These are phyloP conservation scores for Borostomias antarcticus DNA, from an alignment of 2,797 vertebrate species.

Conservation along the genomic window DNA sequence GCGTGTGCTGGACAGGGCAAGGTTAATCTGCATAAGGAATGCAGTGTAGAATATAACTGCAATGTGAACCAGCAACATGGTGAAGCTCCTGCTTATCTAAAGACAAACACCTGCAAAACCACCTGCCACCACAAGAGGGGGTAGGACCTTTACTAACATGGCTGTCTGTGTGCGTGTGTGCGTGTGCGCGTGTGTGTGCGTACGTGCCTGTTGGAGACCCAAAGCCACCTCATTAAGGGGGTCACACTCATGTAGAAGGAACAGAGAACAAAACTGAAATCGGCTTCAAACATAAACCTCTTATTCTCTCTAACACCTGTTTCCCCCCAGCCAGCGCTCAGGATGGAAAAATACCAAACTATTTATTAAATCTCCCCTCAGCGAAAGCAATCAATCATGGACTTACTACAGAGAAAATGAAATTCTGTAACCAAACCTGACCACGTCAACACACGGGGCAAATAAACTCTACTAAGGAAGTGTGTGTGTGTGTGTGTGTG, in stretches of 20 bases:
- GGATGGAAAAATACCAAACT: constrained; percentile 56
- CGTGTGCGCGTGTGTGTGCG: constrained; percentile 15
- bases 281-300: constrained; percentile 71
- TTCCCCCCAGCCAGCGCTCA: constrained; percentile 65
- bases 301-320: constrained; percentile 62
- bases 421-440: constrained; percentile 13
- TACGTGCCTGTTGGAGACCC: not conserved
- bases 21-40: constrained; percentile 42
- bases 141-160: constrained; percentile 42
- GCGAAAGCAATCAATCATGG: constrained; percentile 54
- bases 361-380: constrained; percentile 60
- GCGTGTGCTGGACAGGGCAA: constrained; percentile 27
- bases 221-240: constrained; percentile 49
- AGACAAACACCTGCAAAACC: constrained; percentile 30
- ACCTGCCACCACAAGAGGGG: constrained; percentile 27
- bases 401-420: constrained; percentile 26
- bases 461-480: not conserved
- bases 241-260: constrained; percentile 51
- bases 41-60: constrained; percentile 37
- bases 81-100: constrained; percentile 24
- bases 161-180: constrained; percentile 24
- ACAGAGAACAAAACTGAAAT: constrained; percentile 73
- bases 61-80: constrained; percentile 33
- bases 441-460: constrained; percentile 29
- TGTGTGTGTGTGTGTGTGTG: constrained; percentile 15